Percentiles rank a stretch among this genome's conserved stretches.
Evolutionary conservation across 2,888 invertebrate species (phyloP).

Genomic region (Trypoxylon attenuatum): DNA sequence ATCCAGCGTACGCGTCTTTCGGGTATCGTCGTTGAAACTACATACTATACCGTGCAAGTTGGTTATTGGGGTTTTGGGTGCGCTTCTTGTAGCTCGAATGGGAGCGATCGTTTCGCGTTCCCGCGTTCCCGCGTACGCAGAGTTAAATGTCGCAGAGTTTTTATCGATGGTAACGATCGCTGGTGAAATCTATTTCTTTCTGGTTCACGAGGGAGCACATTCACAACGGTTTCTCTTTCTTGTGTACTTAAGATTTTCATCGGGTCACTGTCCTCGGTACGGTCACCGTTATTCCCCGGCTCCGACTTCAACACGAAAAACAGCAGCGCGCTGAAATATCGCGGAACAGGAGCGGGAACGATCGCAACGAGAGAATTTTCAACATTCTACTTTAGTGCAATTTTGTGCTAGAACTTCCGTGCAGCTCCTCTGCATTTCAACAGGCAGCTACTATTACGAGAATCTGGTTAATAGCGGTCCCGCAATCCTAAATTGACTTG

Average conservation of each 20-base stretch:
- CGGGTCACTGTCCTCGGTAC: constrained; percentile 58
- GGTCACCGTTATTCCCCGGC: constrained; percentile 56
- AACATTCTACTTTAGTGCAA: too few relatives aligned
- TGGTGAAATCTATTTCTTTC: constrained; percentile 54
- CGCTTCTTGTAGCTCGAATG: neutral
- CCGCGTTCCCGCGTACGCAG: neutral
- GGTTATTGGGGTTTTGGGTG: neutral
- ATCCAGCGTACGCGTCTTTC: too few relatives aligned
- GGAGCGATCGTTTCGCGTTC: constrained; percentile 7
- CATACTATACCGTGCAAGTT: too few relatives aligned
- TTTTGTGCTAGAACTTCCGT: too few relatives aligned
- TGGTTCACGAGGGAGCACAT: constrained; percentile 24
- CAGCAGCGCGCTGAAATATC: constrained; percentile 32
- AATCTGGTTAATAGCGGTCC: too few relatives aligned
- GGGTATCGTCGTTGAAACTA: too few relatives aligned
- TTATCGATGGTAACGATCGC: constrained; percentile 37
- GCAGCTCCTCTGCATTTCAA: too few relatives aligned
- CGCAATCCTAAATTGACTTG: too few relatives aligned
- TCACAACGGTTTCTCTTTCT: constrained; percentile 59
- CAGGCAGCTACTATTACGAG: too few relatives aligned
- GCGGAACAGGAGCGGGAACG: constrained; percentile 32
- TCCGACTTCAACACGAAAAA: constrained; percentile 53
- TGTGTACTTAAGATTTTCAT: constrained; percentile 56
- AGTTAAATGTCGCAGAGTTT: constrained; percentile 36
- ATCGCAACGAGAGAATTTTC: constrained; percentile 4